Evolutionary conservation across 2,797 vertebrate species (phyloP).

Genomic region (Masticophis lateralis): DNA sequence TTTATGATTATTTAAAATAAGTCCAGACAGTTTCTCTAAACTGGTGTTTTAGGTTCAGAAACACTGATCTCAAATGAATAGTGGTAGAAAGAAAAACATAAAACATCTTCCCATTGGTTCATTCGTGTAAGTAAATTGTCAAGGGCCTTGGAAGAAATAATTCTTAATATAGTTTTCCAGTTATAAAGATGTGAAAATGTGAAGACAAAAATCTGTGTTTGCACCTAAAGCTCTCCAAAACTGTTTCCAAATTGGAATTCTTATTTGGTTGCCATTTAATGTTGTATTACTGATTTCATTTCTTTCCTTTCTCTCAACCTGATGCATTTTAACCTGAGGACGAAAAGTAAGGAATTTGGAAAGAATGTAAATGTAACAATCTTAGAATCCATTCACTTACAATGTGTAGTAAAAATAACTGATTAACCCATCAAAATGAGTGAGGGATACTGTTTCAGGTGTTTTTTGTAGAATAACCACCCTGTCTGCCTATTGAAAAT

Average conservation of each 20-base stretch:
- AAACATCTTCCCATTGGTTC: no score
- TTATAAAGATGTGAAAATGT: not conserved
- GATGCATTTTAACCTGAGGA: not conserved
- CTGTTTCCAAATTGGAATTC: not conserved
- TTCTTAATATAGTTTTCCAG: not conserved
- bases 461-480: not conserved
- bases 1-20: no score
- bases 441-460: not conserved
- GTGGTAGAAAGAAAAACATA: no score
- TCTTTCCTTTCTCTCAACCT: not conserved
- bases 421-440: not conserved
- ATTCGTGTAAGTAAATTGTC: not conserved
- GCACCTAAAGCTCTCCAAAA: not conserved
- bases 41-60: no score
- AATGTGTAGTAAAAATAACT: not conserved
- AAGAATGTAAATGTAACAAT: no score
- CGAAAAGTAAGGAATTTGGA: not conserved
- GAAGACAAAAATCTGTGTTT: not conserved
- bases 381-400: not conserved
- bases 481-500: not conserved
- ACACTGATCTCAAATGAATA: no score
- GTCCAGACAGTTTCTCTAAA: not conserved
- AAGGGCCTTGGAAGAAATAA: not conserved
- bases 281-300: not conserved
- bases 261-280: not conserved